Base-by-base conservation (phyloP, 2,113 vertebrate genomes). In the Platichthys stellatus region DNA sequence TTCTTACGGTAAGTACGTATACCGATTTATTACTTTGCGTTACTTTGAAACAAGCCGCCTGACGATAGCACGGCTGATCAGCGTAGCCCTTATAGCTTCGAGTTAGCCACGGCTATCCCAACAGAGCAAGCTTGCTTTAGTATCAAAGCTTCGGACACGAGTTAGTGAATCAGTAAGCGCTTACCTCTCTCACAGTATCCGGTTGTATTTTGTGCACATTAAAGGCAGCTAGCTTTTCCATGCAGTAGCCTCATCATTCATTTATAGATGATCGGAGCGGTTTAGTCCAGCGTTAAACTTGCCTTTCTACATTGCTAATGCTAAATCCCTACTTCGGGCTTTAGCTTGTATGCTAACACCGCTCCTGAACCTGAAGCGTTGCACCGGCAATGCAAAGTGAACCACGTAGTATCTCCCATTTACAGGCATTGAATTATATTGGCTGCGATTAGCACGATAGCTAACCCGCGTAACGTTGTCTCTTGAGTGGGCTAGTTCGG, bases 1-100 rank as follows among this genome's bases (percentile, higher is more conserved):
- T 28, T 72, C 80, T 63, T 59, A 63, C 21, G 21, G 76, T 43
- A 11, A 43, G 89, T 88, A n/a, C 6, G 81, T 85, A 61, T 53
- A 35, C 65, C 18, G 1, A 5, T 7, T 12, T 0, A 2, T 4
- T 35, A 58, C 23, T 58, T 26, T 4, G 31, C 31, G 31, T 31
- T 31, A 31, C 31, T 31, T 15, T 38, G 2, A 58, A 18, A 15
- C 47, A 18, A 18, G 18, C 14, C 5, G 15, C 18, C 17, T 18
- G 7, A 7, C 51, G 2, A 21, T 21, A 54, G 7, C 13, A 49
- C 15, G 17, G 45, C 40, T 7, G 14, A 5, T 17, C 47, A 18
- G 5, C 5, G 18, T 51, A 2, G 18, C 51, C 51, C 20, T 9
- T 11, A 7, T 9, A n/a, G 20, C 51, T 8, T 8, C 1, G 20